Base-by-base conservation (phyloP, 2,888 invertebrate species). In the Choreutis nemorana region DNA sequence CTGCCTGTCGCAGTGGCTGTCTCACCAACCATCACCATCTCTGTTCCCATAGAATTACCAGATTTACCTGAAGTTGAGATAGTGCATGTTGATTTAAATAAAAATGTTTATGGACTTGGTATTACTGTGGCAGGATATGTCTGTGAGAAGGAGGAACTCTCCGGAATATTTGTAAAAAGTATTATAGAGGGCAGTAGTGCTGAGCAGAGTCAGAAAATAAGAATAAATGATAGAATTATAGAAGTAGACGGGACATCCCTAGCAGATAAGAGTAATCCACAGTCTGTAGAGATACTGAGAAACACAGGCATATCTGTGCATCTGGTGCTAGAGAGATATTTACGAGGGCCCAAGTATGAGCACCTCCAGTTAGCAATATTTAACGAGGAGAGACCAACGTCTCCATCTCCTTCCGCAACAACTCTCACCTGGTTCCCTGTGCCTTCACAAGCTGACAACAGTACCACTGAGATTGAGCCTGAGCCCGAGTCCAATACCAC, bases 111-210 rank as follows among this genome's bases (percentile, higher is more conserved):
- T 53, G 92, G 97, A 15, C 80, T 95, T 36, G 97, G 97, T 25
- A 96, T 97, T 45, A 97, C 97, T 2, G 95, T 97, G 29, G 97
- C 97, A 2, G 97, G 97, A 26, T 97, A 97, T 72, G 96, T 97
- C 22, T 96, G 97, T 70, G 95, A 96, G 65, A 94, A 95, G 75
- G 98, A 98, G 75, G 98, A 98, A 68, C 83, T 99, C 29, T 97
- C 96, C n/a, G 99, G 99, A 4, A 97, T 99, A 54, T 99, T 99
- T 79, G 97, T 99, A 10, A 97, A 98, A 71, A 97, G 97, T 62
- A 94, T 99, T 46, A 95, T 96, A 52, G 91, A 94, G 58, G 96
- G 96, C 29, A 97, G 97, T 68, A 95, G 97, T 30, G 98, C 98
- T 1, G 95, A 95, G 60, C 78, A 91, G 49, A 94, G 94, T 60